phyloP scores from a whole-genome alignment of 2,113 vertebrate genomes.

The Bubo scandiacus region DNA sequence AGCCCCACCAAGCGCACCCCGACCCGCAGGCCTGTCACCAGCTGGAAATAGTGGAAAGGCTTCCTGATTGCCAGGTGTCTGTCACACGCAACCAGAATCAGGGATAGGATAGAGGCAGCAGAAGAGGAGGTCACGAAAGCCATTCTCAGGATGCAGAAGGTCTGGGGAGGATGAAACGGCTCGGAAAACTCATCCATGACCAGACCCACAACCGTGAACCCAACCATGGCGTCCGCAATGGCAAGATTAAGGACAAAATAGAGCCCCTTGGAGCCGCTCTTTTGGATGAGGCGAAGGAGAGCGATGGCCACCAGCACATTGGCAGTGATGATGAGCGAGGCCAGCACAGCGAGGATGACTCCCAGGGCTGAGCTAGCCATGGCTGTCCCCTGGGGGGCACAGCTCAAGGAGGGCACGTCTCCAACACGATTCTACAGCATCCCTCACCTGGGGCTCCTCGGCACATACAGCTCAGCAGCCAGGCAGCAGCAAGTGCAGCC shows the following conservation, averaged over 20 bases:
- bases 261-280: constrained; percentile 77
- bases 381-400: neutral
- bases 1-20: constrained; percentile 65
- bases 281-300: constrained; percentile 79
- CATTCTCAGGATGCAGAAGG: constrained; percentile 83
- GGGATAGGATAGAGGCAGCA: constrained; percentile 86
- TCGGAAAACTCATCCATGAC: constrained; percentile 76
- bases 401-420: accelerated
- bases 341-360: constrained; percentile 74
- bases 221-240: constrained; percentile 83
- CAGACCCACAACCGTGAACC: constrained; percentile 80
- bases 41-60: constrained; percentile 82
- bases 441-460: neutral
- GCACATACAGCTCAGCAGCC: neutral
- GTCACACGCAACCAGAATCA: constrained; percentile 87
- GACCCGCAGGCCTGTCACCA: constrained; percentile 68
- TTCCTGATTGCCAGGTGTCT: constrained; percentile 88
- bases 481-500: neutral
- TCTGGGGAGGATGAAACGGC: constrained; percentile 41
- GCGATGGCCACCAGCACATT: constrained; percentile 78
- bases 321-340: constrained; percentile 82
- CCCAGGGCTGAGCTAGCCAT: constrained; percentile 62
- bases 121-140: constrained; percentile 81
- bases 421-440: neutral
- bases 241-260: constrained; percentile 89